Evolutionary conservation across 2,888 invertebrate genomes (phyloP).

Genomic region (Listrodromus nycthemerus): DNA sequence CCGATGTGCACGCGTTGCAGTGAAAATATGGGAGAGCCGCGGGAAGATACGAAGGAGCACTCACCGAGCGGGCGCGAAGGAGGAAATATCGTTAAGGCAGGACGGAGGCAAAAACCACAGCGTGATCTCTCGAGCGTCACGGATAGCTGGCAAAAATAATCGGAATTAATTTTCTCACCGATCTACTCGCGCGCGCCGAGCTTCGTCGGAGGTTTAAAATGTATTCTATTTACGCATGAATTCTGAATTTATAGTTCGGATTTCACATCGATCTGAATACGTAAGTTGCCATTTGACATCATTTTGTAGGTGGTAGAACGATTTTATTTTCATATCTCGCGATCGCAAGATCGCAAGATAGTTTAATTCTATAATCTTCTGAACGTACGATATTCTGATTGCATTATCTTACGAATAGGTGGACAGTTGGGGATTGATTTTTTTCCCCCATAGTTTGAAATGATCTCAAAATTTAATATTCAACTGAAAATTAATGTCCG

Average conservation of each 20-base stretch:
- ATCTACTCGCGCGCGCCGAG: constrained; percentile 66
- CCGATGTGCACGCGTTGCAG: constrained; percentile 48
- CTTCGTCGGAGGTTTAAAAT: constrained; percentile 38
- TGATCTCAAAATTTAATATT: neutral
- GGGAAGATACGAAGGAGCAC: constrained; percentile 47
- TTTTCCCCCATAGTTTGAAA: neutral
- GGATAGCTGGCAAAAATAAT: constrained; percentile 74
- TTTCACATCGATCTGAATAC: neutral
- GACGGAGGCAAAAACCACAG: constrained; percentile 19
- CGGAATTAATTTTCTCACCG: constrained; percentile 81
- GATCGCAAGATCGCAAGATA: too few relatives aligned
- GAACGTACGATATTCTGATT: too few relatives aligned
- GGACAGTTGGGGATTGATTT: neutral
- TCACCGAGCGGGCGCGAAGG: constrained; percentile 39
- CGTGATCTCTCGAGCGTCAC: constrained; percentile 76
- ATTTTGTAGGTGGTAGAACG: too few relatives aligned
- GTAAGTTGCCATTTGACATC: too few relatives aligned
- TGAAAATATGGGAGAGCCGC: constrained; percentile 60
- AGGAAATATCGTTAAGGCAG: constrained; percentile 43
- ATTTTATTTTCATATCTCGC: too few relatives aligned
- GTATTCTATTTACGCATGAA: constrained; percentile 20
- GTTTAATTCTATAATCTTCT: too few relatives aligned
- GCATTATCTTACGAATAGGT: too few relatives aligned
- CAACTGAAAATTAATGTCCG: neutral
- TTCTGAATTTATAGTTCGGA: neutral